phyloP scores from a whole-genome alignment of 2,888 invertebrate species.

The Drosophila lutescens region DNA sequence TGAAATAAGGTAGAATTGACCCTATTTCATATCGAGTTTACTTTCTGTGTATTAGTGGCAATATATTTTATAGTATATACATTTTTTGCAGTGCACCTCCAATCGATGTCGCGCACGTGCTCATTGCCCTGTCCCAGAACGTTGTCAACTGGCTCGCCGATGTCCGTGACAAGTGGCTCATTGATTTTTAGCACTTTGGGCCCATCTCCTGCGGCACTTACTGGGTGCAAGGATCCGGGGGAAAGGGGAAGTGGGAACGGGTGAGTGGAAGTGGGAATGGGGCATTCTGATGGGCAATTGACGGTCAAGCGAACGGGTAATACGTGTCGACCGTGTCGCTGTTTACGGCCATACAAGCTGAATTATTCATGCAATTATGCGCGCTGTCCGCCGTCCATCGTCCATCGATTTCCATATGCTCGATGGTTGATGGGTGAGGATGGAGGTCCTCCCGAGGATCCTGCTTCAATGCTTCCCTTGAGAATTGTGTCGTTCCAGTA shows the following conservation, averaged over 20 bases:
- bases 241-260: not conserved
- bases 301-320: constrained; percentile 39
- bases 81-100: not conserved
- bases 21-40: no score
- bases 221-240: not conserved
- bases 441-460: constrained; percentile 1
- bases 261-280: not conserved
- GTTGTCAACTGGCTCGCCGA: constrained; percentile 35
- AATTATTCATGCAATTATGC: constrained; percentile 65
- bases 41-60: no score
- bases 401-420: constrained; percentile 27
- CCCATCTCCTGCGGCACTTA: constrained; percentile 30
- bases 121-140: constrained; percentile 33
- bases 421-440: not conserved
- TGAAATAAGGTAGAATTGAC: no score
- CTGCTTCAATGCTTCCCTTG: not conserved
- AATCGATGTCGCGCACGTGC: constrained; percentile 32
- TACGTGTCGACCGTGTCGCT: constrained; percentile 38
- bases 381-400: constrained; percentile 15
- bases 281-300: constrained; percentile 36
- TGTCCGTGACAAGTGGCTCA: constrained; percentile 37
- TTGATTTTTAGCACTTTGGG: constrained; percentile 44
- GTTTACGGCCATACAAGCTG: constrained; percentile 38
- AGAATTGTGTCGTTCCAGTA: constrained; percentile 20
- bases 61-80: no score